These are phyloP conservation scores for Cyrtodaria siliqua DNA, from an alignment of 2,888 invertebrate species.

Conservation along the genomic window DNA sequence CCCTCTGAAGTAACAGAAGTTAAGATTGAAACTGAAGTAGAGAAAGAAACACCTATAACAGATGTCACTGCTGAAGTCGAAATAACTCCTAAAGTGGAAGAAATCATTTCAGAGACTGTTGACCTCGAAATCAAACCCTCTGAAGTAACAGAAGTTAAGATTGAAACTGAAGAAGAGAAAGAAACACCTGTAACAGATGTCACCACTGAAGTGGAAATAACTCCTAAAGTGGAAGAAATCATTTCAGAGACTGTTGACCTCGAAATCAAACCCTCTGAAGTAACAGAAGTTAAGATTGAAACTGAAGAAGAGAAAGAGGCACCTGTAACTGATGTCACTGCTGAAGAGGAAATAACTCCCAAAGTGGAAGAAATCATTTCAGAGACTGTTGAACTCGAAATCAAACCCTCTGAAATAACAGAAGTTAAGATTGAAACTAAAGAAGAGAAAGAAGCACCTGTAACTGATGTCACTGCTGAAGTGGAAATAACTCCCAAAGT, in stretches of 20 bases:
- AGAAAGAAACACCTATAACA: slow-evolving; percentile 1
- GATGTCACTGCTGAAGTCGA: slow-evolving; percentile 17
- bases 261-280: slow-evolving; percentile 13
- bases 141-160: slow-evolving; percentile 15
- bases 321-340: not conserved
- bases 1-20: slow-evolving; percentile 16
- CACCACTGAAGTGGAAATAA: slow-evolving; percentile 14
- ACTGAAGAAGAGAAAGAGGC: slow-evolving; percentile 38
- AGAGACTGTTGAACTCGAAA: not conserved
- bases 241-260: slow-evolving; percentile 21
- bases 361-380: slow-evolving; percentile 3
- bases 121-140: slow-evolving; percentile 29
- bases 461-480: slow-evolving; percentile 6
- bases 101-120: slow-evolving; percentile 25
- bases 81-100: slow-evolving; percentile 17
- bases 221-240: slow-evolving; percentile 12
- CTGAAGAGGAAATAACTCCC: not conserved
- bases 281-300: slow-evolving; percentile 20
- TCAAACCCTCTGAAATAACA: not conserved
- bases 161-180: slow-evolving; percentile 8
- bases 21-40: slow-evolving; percentile 8
- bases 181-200: slow-evolving; percentile 25
- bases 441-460: slow-evolving; percentile 19
- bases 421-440: slow-evolving; percentile 13
- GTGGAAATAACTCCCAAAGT: slow-evolving; percentile 20